A percentile compares a stretch with the other conserved stretches of the same genome.
phyloP scores from a whole-genome alignment of 2,113 vertebrate genomes.

The Corythoichthys intestinalis region DNA sequence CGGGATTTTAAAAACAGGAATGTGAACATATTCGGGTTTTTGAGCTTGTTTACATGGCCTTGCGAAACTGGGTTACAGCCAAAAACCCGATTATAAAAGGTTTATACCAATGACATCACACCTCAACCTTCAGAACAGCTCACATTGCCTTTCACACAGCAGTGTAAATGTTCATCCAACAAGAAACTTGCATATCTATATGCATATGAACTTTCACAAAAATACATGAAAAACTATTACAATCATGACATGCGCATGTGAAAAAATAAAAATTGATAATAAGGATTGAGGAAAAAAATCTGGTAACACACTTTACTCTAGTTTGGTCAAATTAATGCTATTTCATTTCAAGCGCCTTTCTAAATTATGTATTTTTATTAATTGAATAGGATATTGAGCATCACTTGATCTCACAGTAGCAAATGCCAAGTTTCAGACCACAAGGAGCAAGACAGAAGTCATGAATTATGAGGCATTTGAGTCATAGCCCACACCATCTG shows the following conservation, averaged over 20 bases:
- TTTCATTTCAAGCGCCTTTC: background rate
- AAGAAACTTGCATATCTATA: background rate
- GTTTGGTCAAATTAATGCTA: background rate
- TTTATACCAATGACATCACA: background rate
- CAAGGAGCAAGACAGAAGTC: conserved; percentile 1
- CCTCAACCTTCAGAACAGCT: background rate
- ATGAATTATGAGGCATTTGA: background rate
- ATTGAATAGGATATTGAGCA: conserved; percentile 3
- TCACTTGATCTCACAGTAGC: background rate
- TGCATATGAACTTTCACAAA: conserved; percentile 8
- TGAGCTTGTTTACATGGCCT: no score
- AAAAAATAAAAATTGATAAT: background rate
- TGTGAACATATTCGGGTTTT: no score
- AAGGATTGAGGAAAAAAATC: background rate
- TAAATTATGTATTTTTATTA: background rate
- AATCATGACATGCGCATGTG: no score
- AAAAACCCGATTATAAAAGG: no score
- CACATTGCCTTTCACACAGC: background rate
- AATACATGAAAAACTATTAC: no score
- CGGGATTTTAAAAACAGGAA: no score
- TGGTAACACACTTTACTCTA: background rate
- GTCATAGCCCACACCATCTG: conserved; percentile 14
- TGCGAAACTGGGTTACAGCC: no score
- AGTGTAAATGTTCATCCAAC: background rate
- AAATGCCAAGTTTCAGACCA: background rate